Conservation (phyloP, 2,888 invertebrate species). For the Sminthurides aquaticus region DNA sequence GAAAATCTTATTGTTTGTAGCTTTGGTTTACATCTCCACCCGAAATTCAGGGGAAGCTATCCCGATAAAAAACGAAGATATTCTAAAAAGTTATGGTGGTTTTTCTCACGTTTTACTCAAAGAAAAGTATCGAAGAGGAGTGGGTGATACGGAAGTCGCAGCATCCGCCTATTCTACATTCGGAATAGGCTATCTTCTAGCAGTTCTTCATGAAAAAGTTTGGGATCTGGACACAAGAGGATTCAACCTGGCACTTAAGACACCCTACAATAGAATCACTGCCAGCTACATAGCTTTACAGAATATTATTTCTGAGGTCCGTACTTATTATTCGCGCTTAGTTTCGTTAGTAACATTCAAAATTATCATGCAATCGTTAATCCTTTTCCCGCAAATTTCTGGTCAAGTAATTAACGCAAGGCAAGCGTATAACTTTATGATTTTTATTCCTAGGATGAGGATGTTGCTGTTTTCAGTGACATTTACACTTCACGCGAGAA, state of each 20-base stretch:
- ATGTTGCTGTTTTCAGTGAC: conserved; percentile 27
- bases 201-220: conserved; percentile 10
- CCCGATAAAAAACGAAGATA: not conserved
- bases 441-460: conserved; percentile 36
- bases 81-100: conserved; percentile 6
- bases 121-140: conserved; percentile 1
- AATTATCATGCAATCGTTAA: not conserved
- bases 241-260: conserved; percentile 33
- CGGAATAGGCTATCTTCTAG: conserved; percentile 32
- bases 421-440: not conserved
- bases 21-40: too few species aligned
- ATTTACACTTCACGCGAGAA: conserved; percentile 30
- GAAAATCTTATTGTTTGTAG: too few species aligned
- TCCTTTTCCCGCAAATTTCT: not conserved
- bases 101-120: conserved; percentile 5
- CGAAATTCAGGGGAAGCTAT: not conserved
- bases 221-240: conserved; percentile 29
- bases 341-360: not conserved
- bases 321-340: too few species aligned
- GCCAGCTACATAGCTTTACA: conserved; percentile 16
- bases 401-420: not conserved
- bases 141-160: conserved; percentile 9
- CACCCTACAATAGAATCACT: conserved; percentile 27
- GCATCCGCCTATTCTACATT: conserved; percentile 34
- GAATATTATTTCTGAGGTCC: too few species aligned